Base-by-base conservation (phyloP, 2,888 invertebrate species). In the Lasius platythorax region DNA sequence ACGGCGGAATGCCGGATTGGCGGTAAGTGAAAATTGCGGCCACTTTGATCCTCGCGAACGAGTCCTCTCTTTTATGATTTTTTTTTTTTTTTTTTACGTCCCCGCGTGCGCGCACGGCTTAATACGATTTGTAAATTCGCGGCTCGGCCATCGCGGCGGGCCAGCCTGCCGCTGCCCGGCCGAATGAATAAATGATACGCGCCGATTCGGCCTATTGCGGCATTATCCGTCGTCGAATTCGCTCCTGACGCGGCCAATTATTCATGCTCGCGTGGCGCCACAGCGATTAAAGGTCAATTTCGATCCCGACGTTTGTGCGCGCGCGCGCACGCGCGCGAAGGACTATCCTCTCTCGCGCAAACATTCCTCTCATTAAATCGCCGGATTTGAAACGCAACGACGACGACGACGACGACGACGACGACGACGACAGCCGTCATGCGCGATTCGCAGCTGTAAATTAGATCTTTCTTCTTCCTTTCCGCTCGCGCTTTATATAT, bases 171-270 rank as follows among this genome's bases (percentile, higher is more conserved):
- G 82, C 87, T 88, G 87, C 87, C 89, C 83, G 87, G 85, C 84
- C 93, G 93, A 94, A 94, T 94, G 93, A 94, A 94, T 94, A 93
- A 93, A 93, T 94, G 90, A 94, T 92, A 88, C 83, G 83, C 87
- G 79, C 87, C 89, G 90, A 90, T 90, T 89, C 90, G 87, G 81
- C 88, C 78, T 88, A 90, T 90, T 84, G 90, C 88, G 85, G 91
- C 91, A 92, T 92, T 93, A 93, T 93, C 90, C 89, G 89, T 90
- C 93, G 91, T 91, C 92, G 92, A 94, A 94, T 94, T 94, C 92
- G 93, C 93, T 93, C 92, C 94, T 92, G 92, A 91, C 91, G 92
- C 89, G 91, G 87, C 90, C 93, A 94, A 94, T 94, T 94, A 94
- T 94, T 94, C 93, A 94, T 93, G 91, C 81, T 85, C 87, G 89